These are phyloP conservation scores for Arremon brunneinucha DNA, from an alignment of 2,797 vertebrate genomes.

Conservation along the genomic window DNA sequence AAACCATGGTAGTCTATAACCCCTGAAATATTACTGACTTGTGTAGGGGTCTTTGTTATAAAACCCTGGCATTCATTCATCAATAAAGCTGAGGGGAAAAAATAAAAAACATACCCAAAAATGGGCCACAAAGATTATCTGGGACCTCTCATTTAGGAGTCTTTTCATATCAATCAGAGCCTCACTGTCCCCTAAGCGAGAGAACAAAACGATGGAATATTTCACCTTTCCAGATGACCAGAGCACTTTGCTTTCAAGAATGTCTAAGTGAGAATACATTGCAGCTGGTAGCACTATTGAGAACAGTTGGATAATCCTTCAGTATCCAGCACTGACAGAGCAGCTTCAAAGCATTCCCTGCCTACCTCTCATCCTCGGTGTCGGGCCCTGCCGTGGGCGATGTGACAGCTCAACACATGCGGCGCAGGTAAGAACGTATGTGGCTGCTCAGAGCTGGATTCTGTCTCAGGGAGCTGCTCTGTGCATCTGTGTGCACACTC, in stretches of 20 bases:
- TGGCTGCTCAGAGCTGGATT: background rate
- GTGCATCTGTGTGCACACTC: background rate
- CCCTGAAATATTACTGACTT: background rate
- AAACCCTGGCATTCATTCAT: background rate
- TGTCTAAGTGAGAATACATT: slow-evolving; percentile 42
- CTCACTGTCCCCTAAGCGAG: background rate
- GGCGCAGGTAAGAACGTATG: background rate
- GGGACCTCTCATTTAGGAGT: background rate
- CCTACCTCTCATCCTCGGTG: slow-evolving; percentile 20
- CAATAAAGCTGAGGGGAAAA: background rate
- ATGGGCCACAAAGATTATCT: background rate
- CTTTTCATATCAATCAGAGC: background rate
- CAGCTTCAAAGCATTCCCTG: slow-evolving; percentile 63
- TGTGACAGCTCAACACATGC: slow-evolving; percentile 33
- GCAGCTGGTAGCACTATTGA: slow-evolving; percentile 58
- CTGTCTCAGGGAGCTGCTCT: background rate
- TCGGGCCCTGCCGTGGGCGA: background rate
- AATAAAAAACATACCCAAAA: accelerated
- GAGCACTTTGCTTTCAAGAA: slow-evolving; percentile 31
- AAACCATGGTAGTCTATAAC: background rate
- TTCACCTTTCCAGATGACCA: slow-evolving; percentile 60
- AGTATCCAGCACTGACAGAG: slow-evolving; percentile 13
- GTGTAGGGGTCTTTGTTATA: background rate
- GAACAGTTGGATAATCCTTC: slow-evolving; percentile 65
- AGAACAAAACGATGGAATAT: slow-evolving; percentile 19